Base-by-base conservation (phyloP, 2,797 vertebrate genomes). In the Sebastes hubbsi region DNA sequence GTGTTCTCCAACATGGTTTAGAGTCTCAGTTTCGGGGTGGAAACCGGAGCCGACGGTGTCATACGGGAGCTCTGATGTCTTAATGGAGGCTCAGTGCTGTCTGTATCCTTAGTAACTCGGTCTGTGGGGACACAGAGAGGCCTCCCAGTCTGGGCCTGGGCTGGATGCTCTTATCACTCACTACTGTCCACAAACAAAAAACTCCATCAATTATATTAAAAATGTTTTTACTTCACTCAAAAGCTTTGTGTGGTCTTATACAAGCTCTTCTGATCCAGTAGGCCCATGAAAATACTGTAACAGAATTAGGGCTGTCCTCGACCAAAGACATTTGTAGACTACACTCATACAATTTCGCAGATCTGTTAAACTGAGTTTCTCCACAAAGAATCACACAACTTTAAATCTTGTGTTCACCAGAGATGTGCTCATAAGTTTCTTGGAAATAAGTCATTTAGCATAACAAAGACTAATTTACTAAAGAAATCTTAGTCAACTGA, bases 51-150 rank as follows among this genome's bases (percentile, higher is more conserved):
- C 32, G 80, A 70, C 46, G 77, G 87, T 91, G 89, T 93, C 86
- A 90, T 89, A 80, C 82, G 2, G 87, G 86, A 91, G 81, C 87
- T 92, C 90, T 87, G 85, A 90, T 90, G 91, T 93, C 91, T 92
- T 93, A 91, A 94, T 94, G 89, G 88, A 91, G 76, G 77, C 85
- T 86, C 86, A 67, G 87, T 42, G 81, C 83, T 63, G 79, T 78
- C 67, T 2, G 77, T 84, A 85, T 87, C 90, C 80, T 49, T 73
- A 84, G 80, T 87, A 86, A 91, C 89, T 71, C 9, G n/a, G 85
- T 88, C 84, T 88, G 72, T 78, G 27, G 90, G 87, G 87, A 89
- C 83, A 84, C 71, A 59, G 55, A 49, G 69, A 75, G 80, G 84
- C 87, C 75, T 90, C 78, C 66, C 55, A 71, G 77, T 72, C 87